Percentiles rank a stretch among this genome's conserved stretches.
Conservation (phyloP, 2,113 vertebrate species). For the Crotophaga sulcirostris region DNA sequence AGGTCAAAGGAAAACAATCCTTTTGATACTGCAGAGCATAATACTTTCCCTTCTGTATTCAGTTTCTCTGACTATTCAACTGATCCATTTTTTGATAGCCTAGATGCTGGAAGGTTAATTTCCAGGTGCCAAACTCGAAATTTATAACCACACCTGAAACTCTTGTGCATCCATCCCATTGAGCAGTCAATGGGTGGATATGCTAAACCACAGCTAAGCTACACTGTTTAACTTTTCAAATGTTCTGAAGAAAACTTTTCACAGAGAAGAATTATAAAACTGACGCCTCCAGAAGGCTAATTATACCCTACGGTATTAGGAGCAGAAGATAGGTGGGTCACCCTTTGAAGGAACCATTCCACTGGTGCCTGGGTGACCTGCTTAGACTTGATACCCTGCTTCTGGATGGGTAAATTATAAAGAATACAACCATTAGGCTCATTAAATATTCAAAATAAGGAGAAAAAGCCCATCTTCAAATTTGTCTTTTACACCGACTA, state of each 20-base stretch:
- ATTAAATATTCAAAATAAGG: neutral
- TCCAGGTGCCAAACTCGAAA: neutral
- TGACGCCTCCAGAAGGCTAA: neutral
- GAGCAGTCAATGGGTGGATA: neutral
- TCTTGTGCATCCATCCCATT: neutral
- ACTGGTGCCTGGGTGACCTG: neutral
- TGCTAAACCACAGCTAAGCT: neutral
- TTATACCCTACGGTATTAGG: neutral
- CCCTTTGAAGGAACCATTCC: neutral
- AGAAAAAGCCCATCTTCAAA: neutral
- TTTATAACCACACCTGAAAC: neutral
- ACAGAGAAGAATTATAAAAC: neutral
- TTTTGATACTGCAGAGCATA: neutral
- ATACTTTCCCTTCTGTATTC: neutral
- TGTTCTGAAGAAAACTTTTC: neutral
- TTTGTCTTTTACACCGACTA: neutral
- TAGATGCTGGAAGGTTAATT: neutral
- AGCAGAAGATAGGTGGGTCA: neutral
- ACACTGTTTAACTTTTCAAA: neutral
- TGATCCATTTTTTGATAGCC: neutral
- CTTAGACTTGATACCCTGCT: neutral
- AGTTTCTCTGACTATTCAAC: neutral
- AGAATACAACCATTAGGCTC: neutral
- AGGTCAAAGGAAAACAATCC: neutral
- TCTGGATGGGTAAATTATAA: neutral